Percentiles rank a stretch among this genome's conserved stretches.
phyloP scores from a whole-genome alignment of 2,888 invertebrate species.

The Ophioninae sp. region DNA sequence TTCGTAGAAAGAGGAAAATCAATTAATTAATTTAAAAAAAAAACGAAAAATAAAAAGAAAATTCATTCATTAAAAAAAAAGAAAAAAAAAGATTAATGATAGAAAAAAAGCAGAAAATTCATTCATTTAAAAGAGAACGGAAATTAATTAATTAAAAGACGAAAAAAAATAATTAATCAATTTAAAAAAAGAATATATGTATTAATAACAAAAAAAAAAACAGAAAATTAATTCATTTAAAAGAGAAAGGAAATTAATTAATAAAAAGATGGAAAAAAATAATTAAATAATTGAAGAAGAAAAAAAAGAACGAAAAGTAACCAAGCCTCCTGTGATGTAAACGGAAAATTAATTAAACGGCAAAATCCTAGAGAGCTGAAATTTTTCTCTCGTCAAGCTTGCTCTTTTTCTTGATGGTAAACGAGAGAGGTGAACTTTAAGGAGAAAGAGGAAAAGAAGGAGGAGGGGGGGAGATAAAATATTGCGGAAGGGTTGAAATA shows the following conservation, averaged over 20 bases:
- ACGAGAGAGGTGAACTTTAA: neutral
- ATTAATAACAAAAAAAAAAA: neutral
- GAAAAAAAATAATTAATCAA: no score
- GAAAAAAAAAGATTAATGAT: no score
- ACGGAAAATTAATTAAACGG: neutral
- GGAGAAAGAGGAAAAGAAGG: neutral
- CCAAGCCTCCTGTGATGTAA: neutral
- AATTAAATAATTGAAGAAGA: neutral
- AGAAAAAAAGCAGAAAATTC: no score
- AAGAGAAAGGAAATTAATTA: no score
- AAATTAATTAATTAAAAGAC: no score
- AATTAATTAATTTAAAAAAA: neutral
- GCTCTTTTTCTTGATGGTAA: neutral
- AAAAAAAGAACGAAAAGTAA: neutral
- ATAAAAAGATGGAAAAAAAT: no score
- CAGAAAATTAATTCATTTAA: no score
- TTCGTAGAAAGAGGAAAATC: neutral
- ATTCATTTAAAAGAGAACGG: no score
- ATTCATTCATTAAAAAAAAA: neutral
- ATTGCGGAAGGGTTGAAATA: conserved; percentile 16
- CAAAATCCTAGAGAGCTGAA: neutral
- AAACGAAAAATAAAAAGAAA: neutral
- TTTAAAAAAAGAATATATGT: neutral
- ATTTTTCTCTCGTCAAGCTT: neutral
- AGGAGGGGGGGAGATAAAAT: conserved; percentile 7